Evolutionary conservation across 2,888 invertebrate genomes (phyloP).

Genomic region (Diabrotica balteata): DNA sequence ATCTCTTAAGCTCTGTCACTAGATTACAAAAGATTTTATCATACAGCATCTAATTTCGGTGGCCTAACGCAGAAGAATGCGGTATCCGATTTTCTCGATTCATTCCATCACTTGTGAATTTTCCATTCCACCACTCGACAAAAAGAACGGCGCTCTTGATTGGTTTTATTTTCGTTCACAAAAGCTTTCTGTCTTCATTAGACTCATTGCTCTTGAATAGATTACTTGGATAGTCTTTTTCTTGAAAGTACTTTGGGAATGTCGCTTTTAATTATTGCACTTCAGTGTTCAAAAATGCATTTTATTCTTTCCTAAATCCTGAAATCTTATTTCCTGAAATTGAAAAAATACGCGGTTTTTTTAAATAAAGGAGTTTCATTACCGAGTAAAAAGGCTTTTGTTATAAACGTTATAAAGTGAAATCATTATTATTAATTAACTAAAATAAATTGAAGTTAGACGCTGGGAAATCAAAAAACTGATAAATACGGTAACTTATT

Average conservation of each 20-base stretch:
- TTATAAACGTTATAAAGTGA: too few relatives aligned
- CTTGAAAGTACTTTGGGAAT: constrained; percentile 7
- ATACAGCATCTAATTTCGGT: constrained; percentile 6
- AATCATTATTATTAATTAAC: too few relatives aligned
- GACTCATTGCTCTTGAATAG: constrained; percentile 3
- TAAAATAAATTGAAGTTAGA: too few relatives aligned
- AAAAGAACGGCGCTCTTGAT: constrained; percentile 4
- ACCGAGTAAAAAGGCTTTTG: too few relatives aligned
- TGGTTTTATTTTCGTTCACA: background rate
- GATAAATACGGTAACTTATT: too few relatives aligned
- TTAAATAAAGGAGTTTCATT: too few relatives aligned
- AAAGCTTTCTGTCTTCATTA: constrained; percentile 1
- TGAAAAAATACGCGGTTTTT: too few relatives aligned
- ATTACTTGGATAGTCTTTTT: constrained; percentile 8
- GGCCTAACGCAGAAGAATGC: background rate
- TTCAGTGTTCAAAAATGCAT: constrained; percentile 9
- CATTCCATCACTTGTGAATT: constrained; percentile 7
- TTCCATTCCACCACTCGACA: constrained; percentile 6
- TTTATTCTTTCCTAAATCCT: constrained; percentile 1
- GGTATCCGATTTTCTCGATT: constrained; percentile 3
- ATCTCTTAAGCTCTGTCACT: background rate
- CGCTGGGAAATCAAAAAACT: too few relatives aligned
- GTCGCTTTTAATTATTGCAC: constrained; percentile 15
- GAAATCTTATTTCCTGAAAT: too few relatives aligned
- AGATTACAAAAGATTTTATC: constrained; percentile 6